Evolutionary conservation across 2,888 invertebrate genomes (phyloP).

Genomic region (Acanthococcus lagerstroemiae): DNA sequence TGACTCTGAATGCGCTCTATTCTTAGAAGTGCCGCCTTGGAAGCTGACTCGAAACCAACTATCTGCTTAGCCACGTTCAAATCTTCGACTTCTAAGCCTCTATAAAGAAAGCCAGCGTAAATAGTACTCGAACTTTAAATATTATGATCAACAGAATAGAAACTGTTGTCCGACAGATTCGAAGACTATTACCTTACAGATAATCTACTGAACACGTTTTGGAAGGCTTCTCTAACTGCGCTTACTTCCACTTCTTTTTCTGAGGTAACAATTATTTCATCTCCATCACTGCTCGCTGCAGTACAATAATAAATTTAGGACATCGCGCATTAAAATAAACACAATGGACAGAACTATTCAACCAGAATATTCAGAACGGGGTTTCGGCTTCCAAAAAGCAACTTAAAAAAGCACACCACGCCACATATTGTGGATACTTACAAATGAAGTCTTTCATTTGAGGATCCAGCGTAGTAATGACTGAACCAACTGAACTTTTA

Average conservation of each 20-base stretch:
- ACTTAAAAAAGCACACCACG: constrained; percentile 28
- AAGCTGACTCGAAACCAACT: constrained; percentile 65
- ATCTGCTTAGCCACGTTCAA: constrained; percentile 61
- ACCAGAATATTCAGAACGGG: no score
- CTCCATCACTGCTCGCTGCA: constrained; percentile 67
- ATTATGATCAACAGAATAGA: background rate
- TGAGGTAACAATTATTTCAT: constrained; percentile 64
- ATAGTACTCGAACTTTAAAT: background rate
- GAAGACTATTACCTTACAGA: constrained; percentile 54
- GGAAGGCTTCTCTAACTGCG: constrained; percentile 69
- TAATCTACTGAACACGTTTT: constrained; percentile 66
- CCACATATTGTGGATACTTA: constrained; percentile 46
- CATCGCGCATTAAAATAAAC: no score
- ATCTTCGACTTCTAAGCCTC: constrained; percentile 53
- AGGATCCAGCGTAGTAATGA: constrained; percentile 79
- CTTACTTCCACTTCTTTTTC: constrained; percentile 65
- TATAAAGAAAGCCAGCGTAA: constrained; percentile 40
- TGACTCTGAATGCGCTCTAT: constrained; percentile 52
- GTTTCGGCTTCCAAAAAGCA: no score
- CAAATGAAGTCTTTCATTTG: constrained; percentile 81
- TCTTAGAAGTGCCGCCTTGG: constrained; percentile 63
- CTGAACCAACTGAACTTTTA: constrained; percentile 68
- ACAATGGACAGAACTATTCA: no score
- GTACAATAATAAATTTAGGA: background rate
- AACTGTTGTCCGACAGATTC: background rate